Evolutionary conservation across 2,113 vertebrate species (phyloP), one percentile per base, ranked within the genome.

Genomic region (Epinephelus cyanopodus): DNA sequence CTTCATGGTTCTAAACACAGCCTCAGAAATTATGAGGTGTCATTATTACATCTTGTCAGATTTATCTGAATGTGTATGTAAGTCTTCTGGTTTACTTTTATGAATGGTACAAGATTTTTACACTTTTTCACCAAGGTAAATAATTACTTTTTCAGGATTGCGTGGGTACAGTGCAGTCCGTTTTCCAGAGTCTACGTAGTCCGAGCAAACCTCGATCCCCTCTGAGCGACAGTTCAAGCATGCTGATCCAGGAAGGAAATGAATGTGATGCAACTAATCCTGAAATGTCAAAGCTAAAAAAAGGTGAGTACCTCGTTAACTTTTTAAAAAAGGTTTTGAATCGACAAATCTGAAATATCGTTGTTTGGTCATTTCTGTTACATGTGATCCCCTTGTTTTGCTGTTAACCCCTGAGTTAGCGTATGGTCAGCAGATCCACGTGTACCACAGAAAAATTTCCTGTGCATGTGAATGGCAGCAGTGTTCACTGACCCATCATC

Each of bases 201-300:
- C 87, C 94, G 25, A 94, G 77, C 87, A 97, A 97, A 94, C 84
- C 94, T 65, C 95, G 96, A 52, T 94, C 96, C 18, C 98, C 97
- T 0, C 95, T 98, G 65, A 95, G 97, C 72, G 96, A 98, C 74
- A 96, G 95, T 86, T 97, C 96, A 47, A 95, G 95, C 66, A 84
- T 92, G 64, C 93, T 95, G 62, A 90, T 91, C 91, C 95, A 96
- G 66, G 97, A 98, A 57, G 94, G 92, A 81, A 98, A 96, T 87
- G 94, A 95, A 88, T 94, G 93, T 45, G 94, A 95, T 76, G 95
- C 94, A 82, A 84, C 90, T 18, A 91, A 91, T 82, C 74, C 87
- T 2, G 94, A 96, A 33, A 71, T 83, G 29, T 92, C 89, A 90
- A 96, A 93, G 87, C 93, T 90, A 62, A 94, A 92, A 80, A 95